A percentile compares a stretch with the other conserved stretches of the same genome.
Conservation (phyloP, 2,797 vertebrate species). For the Kryptopterus vitreolus region DNA sequence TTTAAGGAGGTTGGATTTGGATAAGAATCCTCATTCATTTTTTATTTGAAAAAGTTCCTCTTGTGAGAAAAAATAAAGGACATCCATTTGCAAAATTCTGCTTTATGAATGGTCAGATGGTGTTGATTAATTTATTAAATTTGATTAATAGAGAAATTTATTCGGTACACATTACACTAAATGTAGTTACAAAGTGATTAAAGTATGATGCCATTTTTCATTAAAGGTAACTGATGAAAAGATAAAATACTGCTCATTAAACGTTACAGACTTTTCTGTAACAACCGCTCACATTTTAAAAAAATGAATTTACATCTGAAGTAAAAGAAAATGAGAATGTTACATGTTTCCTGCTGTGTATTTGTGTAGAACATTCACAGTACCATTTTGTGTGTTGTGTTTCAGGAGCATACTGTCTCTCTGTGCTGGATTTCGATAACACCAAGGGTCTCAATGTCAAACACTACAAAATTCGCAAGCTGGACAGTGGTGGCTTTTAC, state of each 20-base stretch:
- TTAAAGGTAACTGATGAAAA: too few species aligned
- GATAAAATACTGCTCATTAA: neutral
- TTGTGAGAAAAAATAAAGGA: neutral
- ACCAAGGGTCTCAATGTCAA: constrained; percentile 95
- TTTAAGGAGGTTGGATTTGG: neutral
- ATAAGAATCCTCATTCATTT: neutral
- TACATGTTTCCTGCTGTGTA: neutral
- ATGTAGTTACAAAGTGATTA: too few species aligned
- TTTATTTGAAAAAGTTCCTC: neutral
- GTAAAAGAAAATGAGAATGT: too few species aligned
- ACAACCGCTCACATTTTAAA: neutral
- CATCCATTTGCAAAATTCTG: neutral
- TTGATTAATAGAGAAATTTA: too few species aligned
- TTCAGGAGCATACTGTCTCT: constrained; percentile 92
- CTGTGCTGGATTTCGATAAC: constrained; percentile 91
- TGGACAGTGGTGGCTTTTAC: constrained; percentile 95
- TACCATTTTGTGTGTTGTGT: neutral
- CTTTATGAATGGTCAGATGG: neutral
- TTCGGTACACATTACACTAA: too few species aligned
- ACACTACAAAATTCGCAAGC: constrained; percentile 97
- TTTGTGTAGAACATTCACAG: neutral
- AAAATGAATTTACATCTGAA: neutral
- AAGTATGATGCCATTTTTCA: too few species aligned
- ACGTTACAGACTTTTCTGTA: neutral
- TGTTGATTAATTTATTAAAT: neutral